phyloP scores from a whole-genome alignment of 2,797 vertebrate genomes.

The Megaceryle alcyon region DNA sequence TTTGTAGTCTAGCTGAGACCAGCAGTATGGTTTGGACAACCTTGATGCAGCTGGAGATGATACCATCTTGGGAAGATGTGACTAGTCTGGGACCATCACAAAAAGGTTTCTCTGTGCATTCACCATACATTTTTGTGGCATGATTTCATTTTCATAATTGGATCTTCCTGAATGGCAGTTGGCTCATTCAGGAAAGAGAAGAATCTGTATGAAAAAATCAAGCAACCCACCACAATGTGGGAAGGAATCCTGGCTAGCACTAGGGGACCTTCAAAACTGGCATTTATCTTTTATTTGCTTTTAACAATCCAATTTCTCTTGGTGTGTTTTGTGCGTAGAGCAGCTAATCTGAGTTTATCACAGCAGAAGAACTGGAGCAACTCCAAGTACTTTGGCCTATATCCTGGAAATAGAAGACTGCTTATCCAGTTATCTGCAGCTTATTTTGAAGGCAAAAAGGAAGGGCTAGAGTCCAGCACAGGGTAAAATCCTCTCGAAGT shows the following conservation, averaged over 20 bases:
- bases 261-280: not conserved
- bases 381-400: not conserved
- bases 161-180: not conserved
- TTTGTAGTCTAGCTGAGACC: not conserved
- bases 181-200: not conserved
- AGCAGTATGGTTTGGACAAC: not conserved
- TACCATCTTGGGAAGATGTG: not conserved
- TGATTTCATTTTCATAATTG: not conserved
- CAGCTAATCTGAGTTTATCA: not conserved
- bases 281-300: not conserved
- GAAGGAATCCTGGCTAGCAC: not conserved
- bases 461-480: not conserved
- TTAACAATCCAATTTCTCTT: not conserved
- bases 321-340: not conserved
- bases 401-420: not conserved
- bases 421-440: not conserved
- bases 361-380: conserved; percentile 4
- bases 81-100: not conserved
- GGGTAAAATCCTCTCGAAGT: not conserved
- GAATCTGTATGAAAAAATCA: not conserved
- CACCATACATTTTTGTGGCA: not conserved
- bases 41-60: not conserved
- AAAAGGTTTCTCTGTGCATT: not conserved
- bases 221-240: not conserved
- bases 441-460: conserved; percentile 1